A percentile compares a stretch with the other conserved stretches of the same genome.
Evolutionary conservation across 2,888 invertebrate species (phyloP).

Genomic region (Neoascia interrupta): DNA sequence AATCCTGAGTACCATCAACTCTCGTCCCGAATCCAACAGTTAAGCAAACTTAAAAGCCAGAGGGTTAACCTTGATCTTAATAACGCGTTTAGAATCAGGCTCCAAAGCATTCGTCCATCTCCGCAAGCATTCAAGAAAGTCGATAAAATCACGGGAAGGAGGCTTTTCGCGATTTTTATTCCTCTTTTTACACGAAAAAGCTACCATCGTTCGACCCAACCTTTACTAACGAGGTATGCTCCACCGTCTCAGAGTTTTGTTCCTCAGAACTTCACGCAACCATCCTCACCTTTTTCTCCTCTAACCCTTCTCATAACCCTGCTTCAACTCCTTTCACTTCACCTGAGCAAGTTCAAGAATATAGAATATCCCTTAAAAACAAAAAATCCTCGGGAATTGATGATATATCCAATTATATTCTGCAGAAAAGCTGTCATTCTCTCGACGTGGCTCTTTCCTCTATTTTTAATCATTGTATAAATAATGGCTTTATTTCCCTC

Average conservation of each 20-base stretch:
- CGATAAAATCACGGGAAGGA: background rate
- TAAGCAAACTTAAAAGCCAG: conserved; percentile 1
- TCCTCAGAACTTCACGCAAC: background rate
- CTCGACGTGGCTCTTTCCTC: no score
- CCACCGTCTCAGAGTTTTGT: no score
- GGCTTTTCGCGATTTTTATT: conserved; percentile 10
- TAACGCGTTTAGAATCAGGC: conserved; percentile 1
- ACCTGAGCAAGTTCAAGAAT: conserved; percentile 1
- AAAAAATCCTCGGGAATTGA: no score
- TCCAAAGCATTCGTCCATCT: background rate
- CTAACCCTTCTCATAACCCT: conserved; percentile 6
- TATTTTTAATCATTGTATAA: no score
- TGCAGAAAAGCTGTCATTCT: no score
- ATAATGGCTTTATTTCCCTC: no score
- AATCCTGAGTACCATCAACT: conserved; percentile 1
- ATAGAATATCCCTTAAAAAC: no score
- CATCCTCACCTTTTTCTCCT: no score
- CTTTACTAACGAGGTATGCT: no score
- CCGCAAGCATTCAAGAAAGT: no score
- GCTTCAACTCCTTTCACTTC: background rate
- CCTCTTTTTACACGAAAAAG: background rate
- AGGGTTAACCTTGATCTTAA: conserved; percentile 8
- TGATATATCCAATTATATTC: no score
- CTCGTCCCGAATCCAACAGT: conserved; percentile 1
- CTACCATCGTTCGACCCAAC: no score